Conservation (phyloP, 2,888 invertebrate species). For the Epinotia bilunana region DNA sequence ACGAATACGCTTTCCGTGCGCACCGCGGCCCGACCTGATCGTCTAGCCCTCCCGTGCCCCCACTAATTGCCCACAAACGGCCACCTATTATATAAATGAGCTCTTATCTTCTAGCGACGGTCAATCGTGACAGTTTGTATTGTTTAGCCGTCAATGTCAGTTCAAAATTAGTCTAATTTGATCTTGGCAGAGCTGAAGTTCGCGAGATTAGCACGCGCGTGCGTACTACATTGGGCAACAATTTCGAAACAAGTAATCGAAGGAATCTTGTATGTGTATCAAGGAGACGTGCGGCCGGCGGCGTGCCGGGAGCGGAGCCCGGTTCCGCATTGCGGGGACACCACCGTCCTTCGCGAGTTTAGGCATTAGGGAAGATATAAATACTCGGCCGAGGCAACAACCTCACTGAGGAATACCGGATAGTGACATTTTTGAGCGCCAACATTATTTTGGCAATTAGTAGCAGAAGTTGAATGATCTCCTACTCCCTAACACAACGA, state of each 20-base stretch:
- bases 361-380: constrained; percentile 37
- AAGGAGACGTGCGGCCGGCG: constrained; percentile 46
- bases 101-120: constrained; percentile 44
- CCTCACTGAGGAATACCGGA: constrained; percentile 36
- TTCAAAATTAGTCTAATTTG: constrained; percentile 68
- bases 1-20: neutral
- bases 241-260: constrained; percentile 39
- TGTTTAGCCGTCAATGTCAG: constrained; percentile 60
- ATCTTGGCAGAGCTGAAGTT: constrained; percentile 69
- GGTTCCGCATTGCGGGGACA: constrained; percentile 43
- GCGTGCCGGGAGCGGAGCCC: constrained; percentile 37
- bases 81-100: constrained; percentile 26
- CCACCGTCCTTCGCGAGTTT: constrained; percentile 37
- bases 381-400: constrained; percentile 37
- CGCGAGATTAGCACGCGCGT: constrained; percentile 47
- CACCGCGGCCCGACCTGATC: constrained; percentile 12
- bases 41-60: constrained; percentile 19
- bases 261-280: constrained; percentile 40
- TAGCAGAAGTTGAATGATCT: constrained; percentile 35
- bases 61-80: constrained; percentile 21
- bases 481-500: neutral
- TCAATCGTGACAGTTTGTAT: constrained; percentile 56
- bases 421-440: constrained; percentile 34
- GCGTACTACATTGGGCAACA: constrained; percentile 43
- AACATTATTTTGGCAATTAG: constrained; percentile 25